phyloP scores from a whole-genome alignment of 2,797 vertebrate genomes.

The Coluber constrictor region DNA sequence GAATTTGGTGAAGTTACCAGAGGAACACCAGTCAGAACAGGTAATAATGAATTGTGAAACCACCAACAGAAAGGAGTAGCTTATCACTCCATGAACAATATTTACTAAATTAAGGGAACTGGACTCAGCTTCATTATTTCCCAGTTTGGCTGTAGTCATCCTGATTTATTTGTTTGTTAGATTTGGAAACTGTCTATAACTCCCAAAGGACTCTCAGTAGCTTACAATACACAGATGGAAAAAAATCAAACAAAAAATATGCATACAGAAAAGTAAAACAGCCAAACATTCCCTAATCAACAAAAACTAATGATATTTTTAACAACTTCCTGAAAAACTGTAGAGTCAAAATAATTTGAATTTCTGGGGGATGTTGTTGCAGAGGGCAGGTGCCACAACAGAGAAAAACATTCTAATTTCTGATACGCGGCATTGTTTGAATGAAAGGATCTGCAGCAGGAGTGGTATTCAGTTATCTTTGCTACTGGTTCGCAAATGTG shows the following conservation, averaged over 20 bases:
- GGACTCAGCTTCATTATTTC: not conserved
- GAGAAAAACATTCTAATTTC: not conserved
- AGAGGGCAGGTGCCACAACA: not conserved
- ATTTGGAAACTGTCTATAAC: not conserved
- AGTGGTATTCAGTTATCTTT: too few species aligned
- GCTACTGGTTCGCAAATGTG: too few species aligned
- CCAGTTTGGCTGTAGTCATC: not conserved
- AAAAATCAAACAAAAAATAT: not conserved
- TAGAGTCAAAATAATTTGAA: not conserved
- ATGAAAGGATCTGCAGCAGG: not conserved
- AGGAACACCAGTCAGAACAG: not conserved
- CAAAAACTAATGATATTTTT: not conserved
- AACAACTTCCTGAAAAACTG: not conserved
- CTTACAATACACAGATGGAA: not conserved
- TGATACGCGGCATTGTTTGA: not conserved
- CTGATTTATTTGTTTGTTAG: not conserved
- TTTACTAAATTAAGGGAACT: not conserved
- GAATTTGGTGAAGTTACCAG: not conserved
- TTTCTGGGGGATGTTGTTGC: not conserved
- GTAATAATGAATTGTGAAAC: not conserved
- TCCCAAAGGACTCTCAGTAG: not conserved
- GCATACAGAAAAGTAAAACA: not conserved
- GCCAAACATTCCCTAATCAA: not conserved
- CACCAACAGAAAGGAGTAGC: not conserved
- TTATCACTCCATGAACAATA: not conserved